A percentile compares a stretch with the other conserved stretches of the same genome.
Evolutionary conservation across 2,888 invertebrate genomes (phyloP).

Genomic region (Epistrophella euchroma): DNA sequence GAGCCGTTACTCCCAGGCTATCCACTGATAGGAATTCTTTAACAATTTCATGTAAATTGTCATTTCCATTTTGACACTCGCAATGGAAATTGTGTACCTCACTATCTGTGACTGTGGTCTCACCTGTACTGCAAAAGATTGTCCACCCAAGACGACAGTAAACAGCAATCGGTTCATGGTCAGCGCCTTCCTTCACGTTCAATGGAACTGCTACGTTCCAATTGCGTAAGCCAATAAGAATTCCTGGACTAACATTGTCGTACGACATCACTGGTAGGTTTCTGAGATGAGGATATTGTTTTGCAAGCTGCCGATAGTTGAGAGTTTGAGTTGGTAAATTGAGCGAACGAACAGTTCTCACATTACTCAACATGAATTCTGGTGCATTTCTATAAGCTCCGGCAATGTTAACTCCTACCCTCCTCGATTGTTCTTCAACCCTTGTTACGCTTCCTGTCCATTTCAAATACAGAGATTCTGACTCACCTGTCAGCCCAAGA

Average conservation of each 20-base stretch:
- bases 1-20: not conserved
- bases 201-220: conserved; percentile 40
- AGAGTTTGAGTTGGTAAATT: conserved; percentile 49
- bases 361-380: conserved; percentile 17
- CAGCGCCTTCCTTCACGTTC: conserved; percentile 15
- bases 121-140: not conserved
- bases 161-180: not conserved
- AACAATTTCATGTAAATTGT: not conserved
- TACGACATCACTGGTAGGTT: conserved; percentile 51
- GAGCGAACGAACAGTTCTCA: not conserved
- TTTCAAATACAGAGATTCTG: conserved; percentile 21
- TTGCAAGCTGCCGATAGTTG: conserved; percentile 28
- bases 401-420: conserved; percentile 37
- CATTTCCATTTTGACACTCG: not conserved
- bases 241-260: conserved; percentile 26
- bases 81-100: conserved; percentile 1
- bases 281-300: conserved; percentile 49
- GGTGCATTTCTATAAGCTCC: conserved; percentile 25
- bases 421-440: conserved; percentile 28
- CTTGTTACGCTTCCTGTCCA: not conserved
- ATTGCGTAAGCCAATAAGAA: conserved; percentile 46
- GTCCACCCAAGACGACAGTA: conserved; percentile 11
- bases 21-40: conserved; percentile 9
- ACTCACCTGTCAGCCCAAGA: conserved; percentile 35
- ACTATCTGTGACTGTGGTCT: not conserved